These are phyloP conservation scores for Gavialis gangeticus DNA, from an alignment of 2,113 vertebrate genomes.

Conservation along the genomic window DNA sequence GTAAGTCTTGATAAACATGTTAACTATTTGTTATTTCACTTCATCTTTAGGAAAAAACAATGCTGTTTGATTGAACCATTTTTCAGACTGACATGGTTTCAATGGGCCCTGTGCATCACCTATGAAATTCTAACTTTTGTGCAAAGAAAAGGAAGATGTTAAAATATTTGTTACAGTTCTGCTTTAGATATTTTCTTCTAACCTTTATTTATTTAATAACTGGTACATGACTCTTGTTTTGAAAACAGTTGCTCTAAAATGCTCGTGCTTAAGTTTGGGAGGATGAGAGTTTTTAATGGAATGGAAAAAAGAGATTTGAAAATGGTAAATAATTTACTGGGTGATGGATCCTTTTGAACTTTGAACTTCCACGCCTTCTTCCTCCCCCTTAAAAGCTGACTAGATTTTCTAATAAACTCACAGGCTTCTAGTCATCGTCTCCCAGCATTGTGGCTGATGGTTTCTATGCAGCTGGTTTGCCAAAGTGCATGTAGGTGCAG, in stretches of 20 bases:
- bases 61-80: neutral
- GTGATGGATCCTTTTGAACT: neutral
- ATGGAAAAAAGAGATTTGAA: neutral
- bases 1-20: neutral
- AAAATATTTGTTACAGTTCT: neutral
- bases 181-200: neutral
- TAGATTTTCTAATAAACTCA: neutral
- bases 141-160: too few species aligned
- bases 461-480: neutral
- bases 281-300: neutral
- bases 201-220: neutral
- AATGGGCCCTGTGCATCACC: neutral
- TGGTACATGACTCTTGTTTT: neutral
- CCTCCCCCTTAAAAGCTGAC: neutral
- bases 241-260: neutral
- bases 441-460: neutral
- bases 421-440: neutral
- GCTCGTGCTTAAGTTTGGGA: rapidly evolving
- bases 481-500: neutral
- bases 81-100: neutral
- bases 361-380: neutral
- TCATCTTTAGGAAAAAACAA: neutral
- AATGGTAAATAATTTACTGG: neutral
- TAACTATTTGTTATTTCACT: neutral
- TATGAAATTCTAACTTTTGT: neutral